Evolutionary conservation across 2,888 invertebrate species (phyloP), one percentile per base, ranked within the genome.

Genomic region (Erynnis tages): DNA sequence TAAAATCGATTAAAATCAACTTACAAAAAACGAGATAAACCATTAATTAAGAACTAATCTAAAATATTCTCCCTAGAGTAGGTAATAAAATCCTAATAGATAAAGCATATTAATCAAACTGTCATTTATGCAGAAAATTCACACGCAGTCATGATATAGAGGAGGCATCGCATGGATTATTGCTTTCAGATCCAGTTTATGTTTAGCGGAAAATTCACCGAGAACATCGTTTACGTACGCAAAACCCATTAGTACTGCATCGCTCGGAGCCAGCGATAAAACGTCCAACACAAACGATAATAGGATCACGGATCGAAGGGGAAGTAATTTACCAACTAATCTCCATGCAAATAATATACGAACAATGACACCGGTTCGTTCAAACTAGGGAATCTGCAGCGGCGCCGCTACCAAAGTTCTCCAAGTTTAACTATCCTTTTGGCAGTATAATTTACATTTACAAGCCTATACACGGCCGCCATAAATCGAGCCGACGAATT

Each of bases 321-420:
- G 73, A 79, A 77, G 74, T 76, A 76, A 79, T 84, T 73, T 76
- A 62, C 67, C 55, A 81, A 75, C 71, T 76, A 79, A 84, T 85
- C 66, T 80, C 68, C 74, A 84, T 84, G 84, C 79, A 81, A 87
- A 87, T 84, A 71, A 50, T 61, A 55, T 58, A 63, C 68, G 67
- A 73, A 62, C 62, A 64, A 73, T 69, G 71, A 70, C 74, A 69
- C 59, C 55, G 65, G 67, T 68, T 67, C 64, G 71, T 67, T 69
- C 65, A 69, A 69, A 67, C 62, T 58, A 59, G 17, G 30, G 32
- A 40, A 40, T 27, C 30, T 10, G 29, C 43, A 30, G 17, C 29
- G 44, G 45, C 52, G 29, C 14, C 45, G 14, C 21, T 25, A 37
- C 45, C 21, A 3, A 14, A 23, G 25, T 21, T 11, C 30, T 10